These are phyloP conservation scores for Melospiza georgiana DNA, from an alignment of 2,113 vertebrate species.

Conservation along the genomic window DNA sequence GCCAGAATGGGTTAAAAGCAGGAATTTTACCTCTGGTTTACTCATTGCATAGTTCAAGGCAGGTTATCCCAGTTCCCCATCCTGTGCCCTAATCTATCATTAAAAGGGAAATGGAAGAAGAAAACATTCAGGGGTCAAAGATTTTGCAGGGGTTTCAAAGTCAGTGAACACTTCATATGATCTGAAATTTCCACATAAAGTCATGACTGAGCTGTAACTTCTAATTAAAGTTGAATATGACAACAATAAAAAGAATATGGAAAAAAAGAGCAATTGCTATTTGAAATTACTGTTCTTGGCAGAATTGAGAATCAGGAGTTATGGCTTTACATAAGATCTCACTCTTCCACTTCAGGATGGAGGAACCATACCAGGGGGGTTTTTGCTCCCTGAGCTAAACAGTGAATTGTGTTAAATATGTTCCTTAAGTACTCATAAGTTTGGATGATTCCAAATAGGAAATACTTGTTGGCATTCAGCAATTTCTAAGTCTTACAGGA, in stretches of 20 bases:
- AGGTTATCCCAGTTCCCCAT: background rate
- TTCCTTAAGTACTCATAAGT: background rate
- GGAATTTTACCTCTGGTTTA: background rate
- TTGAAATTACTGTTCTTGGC: background rate
- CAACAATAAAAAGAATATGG: background rate
- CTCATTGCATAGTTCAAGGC: background rate
- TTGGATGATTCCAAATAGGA: background rate
- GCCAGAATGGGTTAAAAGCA: background rate
- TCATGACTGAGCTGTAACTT: background rate
- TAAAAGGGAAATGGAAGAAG: background rate
- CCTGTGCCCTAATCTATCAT: background rate
- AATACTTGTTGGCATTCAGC: background rate
- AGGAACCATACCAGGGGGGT: accelerated
- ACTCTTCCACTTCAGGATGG: background rate
- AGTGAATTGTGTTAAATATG: background rate
- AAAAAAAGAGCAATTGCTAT: background rate
- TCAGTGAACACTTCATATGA: background rate
- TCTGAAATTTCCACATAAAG: background rate
- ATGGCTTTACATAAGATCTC: background rate
- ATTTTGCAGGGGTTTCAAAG: background rate
- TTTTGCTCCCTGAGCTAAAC: background rate
- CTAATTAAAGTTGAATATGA: background rate
- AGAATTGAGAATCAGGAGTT: background rate
- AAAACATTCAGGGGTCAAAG: background rate
- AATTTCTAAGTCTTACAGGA: background rate